Base-by-base conservation (phyloP, 2,888 invertebrate species). In the Coelogynopora nodosa region DNA sequence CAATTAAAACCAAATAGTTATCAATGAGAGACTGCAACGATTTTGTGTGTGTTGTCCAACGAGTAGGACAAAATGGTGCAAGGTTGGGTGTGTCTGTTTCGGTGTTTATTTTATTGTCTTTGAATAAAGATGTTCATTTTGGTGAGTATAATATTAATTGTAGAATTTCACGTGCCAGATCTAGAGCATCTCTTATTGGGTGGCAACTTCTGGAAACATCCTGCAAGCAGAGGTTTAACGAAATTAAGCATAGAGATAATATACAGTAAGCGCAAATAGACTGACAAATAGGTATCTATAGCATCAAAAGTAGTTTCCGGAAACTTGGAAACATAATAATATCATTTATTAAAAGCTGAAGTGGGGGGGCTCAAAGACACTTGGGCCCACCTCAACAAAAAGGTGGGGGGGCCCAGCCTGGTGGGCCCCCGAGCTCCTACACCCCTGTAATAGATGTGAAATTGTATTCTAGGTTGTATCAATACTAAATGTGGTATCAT, bases 181-280 rank as follows among this genome's bases (percentile, higher is more conserved):
- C 74, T 74, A 74, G 23, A 74, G 74, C 74, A 74, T 74, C 74
- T 74, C 74, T 74, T 74, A 74, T 74, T 74, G 74, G 74, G 74
- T 74, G 74, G 74, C 74, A 74, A 74, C 74, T 74, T 74, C 74
- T 74, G 74, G 74, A 74, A 74, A 74, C 74, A 74, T 74, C 74
- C 74, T 74, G 74, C 74, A 13, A 74, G 74, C 74, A 74, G 74
- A 74, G 74, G 74, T 74, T 74, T 74, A 74, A 74, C 10, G 10
- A 74, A 74, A 74, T 74, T 74, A 74, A 23, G 74, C 74, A 74
- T 23, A 74, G 74, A 74, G 74, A 74, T 74, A 74, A 74, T 74
- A 23, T 74, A 74, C 74, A 74, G 74, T 74, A 74, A 74, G 74
- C 74, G 27, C 27, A 26, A 74, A 74, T 74, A 74, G 74, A 74